Conservation (phyloP, 2,797 vertebrate genomes). For the Serranus cabrilla region DNA sequence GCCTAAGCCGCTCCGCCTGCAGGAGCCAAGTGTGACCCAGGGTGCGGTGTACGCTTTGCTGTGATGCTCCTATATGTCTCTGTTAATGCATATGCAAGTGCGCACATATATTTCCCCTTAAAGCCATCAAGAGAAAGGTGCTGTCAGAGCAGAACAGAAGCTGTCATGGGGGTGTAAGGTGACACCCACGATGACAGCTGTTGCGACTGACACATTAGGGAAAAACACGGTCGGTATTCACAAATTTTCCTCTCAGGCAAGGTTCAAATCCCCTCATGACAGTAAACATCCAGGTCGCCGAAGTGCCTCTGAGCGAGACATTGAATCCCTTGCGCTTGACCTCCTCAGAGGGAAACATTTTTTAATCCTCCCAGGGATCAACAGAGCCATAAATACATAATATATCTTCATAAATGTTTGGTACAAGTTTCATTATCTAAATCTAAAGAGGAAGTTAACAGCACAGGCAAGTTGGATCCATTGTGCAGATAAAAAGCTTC, state of each 20-base stretch:
- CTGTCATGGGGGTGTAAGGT: slow-evolving; percentile 56
- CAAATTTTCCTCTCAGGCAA: slow-evolving; percentile 18
- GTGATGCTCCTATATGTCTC: background rate
- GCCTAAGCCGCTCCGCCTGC: slow-evolving; percentile 50
- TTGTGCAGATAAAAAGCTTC: no score
- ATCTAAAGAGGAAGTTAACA: background rate
- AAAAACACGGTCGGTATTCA: background rate
- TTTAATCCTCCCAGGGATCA: background rate
- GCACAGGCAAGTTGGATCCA: no score
- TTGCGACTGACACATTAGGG: slow-evolving; percentile 22
- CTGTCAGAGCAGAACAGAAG: slow-evolving; percentile 28
- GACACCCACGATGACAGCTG: slow-evolving; percentile 55
- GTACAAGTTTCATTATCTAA: background rate
- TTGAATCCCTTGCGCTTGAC: background rate
- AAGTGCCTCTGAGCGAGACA: slow-evolving; percentile 34
- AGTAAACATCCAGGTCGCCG: slow-evolving; percentile 18
- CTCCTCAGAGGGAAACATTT: background rate
- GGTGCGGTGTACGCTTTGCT: slow-evolving; percentile 28
- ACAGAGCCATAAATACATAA: background rate
- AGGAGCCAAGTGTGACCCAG: slow-evolving; percentile 53
- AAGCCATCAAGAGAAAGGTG: slow-evolving; percentile 22
- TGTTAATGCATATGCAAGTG: slow-evolving; percentile 4
- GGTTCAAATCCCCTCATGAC: slow-evolving; percentile 45
- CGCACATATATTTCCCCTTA: background rate
- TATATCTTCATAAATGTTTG: background rate